Evolutionary conservation across 2,888 invertebrate genomes (phyloP).

Genomic region (Polydrusus cervinus): DNA sequence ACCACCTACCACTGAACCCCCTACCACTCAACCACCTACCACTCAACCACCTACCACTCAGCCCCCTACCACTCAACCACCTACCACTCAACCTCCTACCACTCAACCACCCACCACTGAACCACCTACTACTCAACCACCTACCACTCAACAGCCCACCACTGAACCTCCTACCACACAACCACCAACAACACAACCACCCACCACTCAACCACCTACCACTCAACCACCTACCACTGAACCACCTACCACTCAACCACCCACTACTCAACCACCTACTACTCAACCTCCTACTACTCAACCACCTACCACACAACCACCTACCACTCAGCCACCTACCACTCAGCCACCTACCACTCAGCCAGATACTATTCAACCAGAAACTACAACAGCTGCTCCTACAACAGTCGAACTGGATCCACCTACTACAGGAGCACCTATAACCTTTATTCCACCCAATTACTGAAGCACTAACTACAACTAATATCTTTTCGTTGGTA

Average conservation of each 20-base stretch:
- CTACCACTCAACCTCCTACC: background rate
- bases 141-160: background rate
- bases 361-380: background rate
- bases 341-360: background rate
- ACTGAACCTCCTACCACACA: background rate
- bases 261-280: background rate
- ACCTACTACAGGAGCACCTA: background rate
- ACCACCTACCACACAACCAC: background rate
- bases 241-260: background rate
- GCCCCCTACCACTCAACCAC: background rate
- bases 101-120: background rate
- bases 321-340: background rate
- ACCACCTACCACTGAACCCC: background rate
- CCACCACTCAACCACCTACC: background rate
- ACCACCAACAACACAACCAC: background rate
- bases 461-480: background rate
- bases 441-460: background rate
- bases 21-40: background rate
- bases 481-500: background rate
- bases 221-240: background rate
- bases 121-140: background rate
- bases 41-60: background rate
- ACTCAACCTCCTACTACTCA: background rate
- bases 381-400: background rate
- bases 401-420: background rate